Conservation (phyloP, 2,797 vertebrate genomes). For the Anisognathus igniventris region DNA sequence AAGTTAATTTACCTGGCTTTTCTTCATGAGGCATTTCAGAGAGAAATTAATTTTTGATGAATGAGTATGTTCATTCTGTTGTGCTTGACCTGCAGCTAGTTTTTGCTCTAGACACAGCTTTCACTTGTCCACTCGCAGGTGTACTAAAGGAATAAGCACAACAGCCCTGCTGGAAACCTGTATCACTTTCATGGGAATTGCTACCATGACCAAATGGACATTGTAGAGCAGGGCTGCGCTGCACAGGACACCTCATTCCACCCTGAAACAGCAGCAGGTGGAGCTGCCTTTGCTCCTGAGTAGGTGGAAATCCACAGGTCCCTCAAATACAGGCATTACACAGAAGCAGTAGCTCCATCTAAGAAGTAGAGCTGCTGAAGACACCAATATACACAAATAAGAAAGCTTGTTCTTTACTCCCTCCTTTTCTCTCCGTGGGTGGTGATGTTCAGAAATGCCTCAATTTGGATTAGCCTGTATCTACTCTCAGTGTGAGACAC, state of each 20-base stretch:
- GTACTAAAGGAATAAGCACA: background rate
- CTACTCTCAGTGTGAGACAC: background rate
- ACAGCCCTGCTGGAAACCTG: background rate
- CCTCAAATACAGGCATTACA: rapidly evolving
- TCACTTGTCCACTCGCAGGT: rapidly evolving
- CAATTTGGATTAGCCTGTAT: background rate
- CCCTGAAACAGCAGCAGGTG: background rate
- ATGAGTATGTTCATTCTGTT: background rate
- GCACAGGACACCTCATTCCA: background rate
- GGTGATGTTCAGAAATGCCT: background rate
- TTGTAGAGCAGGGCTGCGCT: background rate
- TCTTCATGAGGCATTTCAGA: conserved; percentile 24
- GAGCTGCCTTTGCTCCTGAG: background rate
- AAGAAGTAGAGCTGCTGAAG: background rate
- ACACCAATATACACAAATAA: background rate
- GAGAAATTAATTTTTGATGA: conserved; percentile 30
- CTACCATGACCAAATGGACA: background rate
- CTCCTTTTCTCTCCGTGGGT: background rate
- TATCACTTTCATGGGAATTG: background rate
- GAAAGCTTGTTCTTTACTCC: background rate
- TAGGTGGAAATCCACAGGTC: background rate
- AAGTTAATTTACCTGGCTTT: conserved; percentile 19
- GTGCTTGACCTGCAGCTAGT: background rate
- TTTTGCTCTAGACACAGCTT: background rate
- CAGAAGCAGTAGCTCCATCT: background rate